Conservation (phyloP, 2,797 vertebrate genomes). For the Cirrhinus mrigala region DNA sequence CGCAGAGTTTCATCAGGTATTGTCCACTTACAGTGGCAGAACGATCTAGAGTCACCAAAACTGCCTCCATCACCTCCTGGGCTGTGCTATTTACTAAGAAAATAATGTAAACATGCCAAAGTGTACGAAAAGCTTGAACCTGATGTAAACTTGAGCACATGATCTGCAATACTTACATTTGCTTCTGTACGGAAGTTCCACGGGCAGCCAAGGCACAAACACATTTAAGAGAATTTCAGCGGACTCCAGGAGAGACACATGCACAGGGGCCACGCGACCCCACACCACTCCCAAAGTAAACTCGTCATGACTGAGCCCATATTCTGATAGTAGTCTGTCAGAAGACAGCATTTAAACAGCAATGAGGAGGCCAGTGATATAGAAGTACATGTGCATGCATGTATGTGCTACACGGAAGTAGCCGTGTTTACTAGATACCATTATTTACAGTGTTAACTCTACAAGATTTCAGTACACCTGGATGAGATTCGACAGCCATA, state of each 20-base stretch:
- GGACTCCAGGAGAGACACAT: slow-evolving; percentile 68
- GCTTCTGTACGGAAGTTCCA: slow-evolving; percentile 67
- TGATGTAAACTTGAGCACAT: background rate
- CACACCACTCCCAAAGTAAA: slow-evolving; percentile 67
- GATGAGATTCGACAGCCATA: background rate
- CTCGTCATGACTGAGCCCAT: slow-evolving; percentile 60
- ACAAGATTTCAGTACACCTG: background rate
- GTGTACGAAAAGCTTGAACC: background rate
- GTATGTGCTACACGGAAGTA: background rate
- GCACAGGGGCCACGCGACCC: slow-evolving; percentile 64
- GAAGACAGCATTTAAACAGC: background rate
- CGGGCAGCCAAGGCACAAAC: slow-evolving; percentile 55
- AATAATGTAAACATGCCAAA: background rate
- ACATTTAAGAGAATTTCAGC: slow-evolving; percentile 68
- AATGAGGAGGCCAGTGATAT: background rate
- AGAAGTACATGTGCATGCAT: background rate
- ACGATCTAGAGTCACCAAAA: slow-evolving; percentile 66
- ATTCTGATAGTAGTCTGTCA: slow-evolving; percentile 68
- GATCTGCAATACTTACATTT: slow-evolving; percentile 55
- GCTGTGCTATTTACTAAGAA: slow-evolving; percentile 75
- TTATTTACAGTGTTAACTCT: background rate
- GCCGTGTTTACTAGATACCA: background rate
- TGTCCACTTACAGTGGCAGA: background rate
- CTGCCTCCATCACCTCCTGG: slow-evolving; percentile 68
- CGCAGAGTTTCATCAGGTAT: slow-evolving; percentile 74